phyloP scores from a whole-genome alignment of 2,888 invertebrate genomes.

The Andrena marginata region DNA sequence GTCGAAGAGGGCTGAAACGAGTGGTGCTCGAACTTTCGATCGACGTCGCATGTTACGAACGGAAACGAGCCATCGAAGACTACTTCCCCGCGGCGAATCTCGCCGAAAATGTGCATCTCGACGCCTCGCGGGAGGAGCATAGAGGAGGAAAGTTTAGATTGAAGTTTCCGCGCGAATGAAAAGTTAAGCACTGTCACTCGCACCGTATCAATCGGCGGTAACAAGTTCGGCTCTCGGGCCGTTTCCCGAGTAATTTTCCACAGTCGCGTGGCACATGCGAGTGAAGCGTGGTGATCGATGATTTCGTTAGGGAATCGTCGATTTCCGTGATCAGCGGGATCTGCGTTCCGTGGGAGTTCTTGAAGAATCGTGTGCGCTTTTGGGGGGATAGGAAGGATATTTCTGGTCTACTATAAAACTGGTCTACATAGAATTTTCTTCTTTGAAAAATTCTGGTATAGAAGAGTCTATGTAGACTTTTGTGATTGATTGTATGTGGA shows the following conservation, averaged over 20 bases:
- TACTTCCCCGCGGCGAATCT: constrained; percentile 22
- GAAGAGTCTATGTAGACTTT: too few relatives aligned
- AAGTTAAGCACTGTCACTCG: constrained; percentile 77
- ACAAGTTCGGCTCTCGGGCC: constrained; percentile 52
- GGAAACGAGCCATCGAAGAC: constrained; percentile 36
- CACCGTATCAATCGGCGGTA: constrained; percentile 68
- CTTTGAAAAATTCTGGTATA: too few relatives aligned
- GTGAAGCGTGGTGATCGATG: not conserved
- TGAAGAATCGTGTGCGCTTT: not conserved
- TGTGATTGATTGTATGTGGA: too few relatives aligned
- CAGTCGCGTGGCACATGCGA: not conserved
- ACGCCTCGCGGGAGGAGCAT: constrained; percentile 25
- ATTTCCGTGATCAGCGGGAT: not conserved
- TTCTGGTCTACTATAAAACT: too few relatives aligned
- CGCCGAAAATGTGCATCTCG: constrained; percentile 30
- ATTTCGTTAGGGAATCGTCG: not conserved
- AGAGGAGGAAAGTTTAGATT: constrained; percentile 77
- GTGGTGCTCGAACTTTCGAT: constrained; percentile 40
- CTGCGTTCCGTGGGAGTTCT: not conserved
- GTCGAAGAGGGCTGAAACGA: constrained; percentile 27
- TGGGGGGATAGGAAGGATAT: not conserved
- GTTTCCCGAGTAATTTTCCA: constrained; percentile 44
- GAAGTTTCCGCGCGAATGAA: constrained; percentile 78
- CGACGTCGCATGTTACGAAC: constrained; percentile 17
- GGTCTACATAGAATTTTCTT: too few relatives aligned